Evolutionary conservation across 23 tunicate genomes (phyloP), one percentile per base, ranked within the genome.

Genomic region (Aplidium turbinatum): DNA sequence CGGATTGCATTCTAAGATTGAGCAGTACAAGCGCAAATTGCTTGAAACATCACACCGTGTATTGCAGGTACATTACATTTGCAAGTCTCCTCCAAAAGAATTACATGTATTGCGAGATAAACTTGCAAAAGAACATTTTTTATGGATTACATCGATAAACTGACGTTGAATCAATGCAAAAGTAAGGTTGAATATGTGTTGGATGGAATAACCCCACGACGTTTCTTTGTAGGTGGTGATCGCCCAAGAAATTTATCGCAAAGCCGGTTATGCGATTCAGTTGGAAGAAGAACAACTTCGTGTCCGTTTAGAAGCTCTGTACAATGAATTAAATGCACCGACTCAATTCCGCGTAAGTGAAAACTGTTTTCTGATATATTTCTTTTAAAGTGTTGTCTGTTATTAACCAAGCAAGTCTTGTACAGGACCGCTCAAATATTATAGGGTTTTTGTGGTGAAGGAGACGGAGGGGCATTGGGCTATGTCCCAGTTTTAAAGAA

Each of bases 241-340:
- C 26, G 66, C 81, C 0, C 99, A 94, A 72, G 99, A 94, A 78
- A 77, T 87, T 34, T 30, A 40, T 29, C 78, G 99, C 23, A 94
- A 94, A 73, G 69, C 92, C 0, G 99, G 99, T n/a, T 73, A 77
- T 57, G 99, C 99, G 19, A 94, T 94, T 39, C 99, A 94, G 83
- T 78, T 83, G 1, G 99, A 94, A 47, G 99, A 94, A 71, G 99
- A 94, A 45, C 86, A 83, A 45, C 58, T 94, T 20, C 68, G 95
- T 19, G 99, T 87, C 19, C 86, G 75, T 21, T 79, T 94, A 22
- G 99, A 94, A 33, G 71, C 83, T 9, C 33, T 94, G 19, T 63
- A 32, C 40, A 87, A 81, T 33, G 82, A 94, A 72, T 38, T 94
- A 21, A 87, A 71, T 35, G 86, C 95, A 16, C 99, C 99, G 0